Evolutionary conservation across 2,888 invertebrate species (phyloP).

Genomic region (Cosmia trapezina): DNA sequence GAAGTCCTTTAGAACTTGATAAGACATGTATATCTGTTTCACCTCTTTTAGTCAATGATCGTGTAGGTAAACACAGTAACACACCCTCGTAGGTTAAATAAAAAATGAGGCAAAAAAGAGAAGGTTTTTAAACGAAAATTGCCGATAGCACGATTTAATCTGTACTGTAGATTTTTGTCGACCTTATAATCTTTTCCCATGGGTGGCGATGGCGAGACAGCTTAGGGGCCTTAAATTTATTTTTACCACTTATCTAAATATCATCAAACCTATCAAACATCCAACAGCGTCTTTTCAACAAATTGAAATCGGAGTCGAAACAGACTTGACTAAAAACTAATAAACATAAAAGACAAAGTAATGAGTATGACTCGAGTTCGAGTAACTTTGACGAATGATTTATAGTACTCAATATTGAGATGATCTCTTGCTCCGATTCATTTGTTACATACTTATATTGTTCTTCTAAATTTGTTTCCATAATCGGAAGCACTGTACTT

Average conservation of each 20-base stretch:
- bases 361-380: slow-evolving; percentile 33
- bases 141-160: slow-evolving; percentile 49
- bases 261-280: too few relatives aligned
- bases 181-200: slow-evolving; percentile 49
- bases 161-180: slow-evolving; percentile 53
- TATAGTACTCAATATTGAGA: slow-evolving; percentile 25
- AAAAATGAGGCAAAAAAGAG: slow-evolving; percentile 7
- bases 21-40: background rate
- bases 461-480: too few relatives aligned
- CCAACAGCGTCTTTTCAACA: slow-evolving; percentile 15
- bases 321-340: slow-evolving; percentile 27
- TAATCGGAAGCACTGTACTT: too few relatives aligned
- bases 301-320: slow-evolving; percentile 10
- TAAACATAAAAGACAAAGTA: slow-evolving; percentile 45
- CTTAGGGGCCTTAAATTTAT: slow-evolving; percentile 4
- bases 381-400: slow-evolving; percentile 34
- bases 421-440: background rate
- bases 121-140: slow-evolving; percentile 34
- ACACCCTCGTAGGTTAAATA: too few relatives aligned
- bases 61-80: background rate
- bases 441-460: background rate
- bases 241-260: background rate
- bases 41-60: background rate
- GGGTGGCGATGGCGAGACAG: slow-evolving; percentile 27
- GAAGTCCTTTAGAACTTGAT: background rate